phyloP scores from a whole-genome alignment of 2,113 vertebrate species.

The Trachemys scripta region DNA sequence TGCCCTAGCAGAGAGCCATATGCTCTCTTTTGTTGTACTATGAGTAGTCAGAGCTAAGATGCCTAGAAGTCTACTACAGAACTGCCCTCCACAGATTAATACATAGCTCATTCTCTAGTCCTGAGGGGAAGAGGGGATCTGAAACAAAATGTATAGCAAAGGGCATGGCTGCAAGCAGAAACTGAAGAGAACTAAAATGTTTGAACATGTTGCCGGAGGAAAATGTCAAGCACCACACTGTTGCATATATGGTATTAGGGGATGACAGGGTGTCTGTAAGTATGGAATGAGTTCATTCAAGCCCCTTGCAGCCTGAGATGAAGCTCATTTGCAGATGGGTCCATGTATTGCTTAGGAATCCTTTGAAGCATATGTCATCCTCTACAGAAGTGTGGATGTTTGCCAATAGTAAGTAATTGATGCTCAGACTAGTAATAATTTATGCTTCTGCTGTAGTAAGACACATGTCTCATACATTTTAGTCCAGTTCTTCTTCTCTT shows the following conservation, averaged over 20 bases:
- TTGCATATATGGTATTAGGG: not conserved
- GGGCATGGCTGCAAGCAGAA: not conserved
- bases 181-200: not conserved
- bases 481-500: not conserved
- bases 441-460: not conserved
- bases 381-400: not conserved
- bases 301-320: not conserved
- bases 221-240: not conserved
- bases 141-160: not conserved
- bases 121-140: not conserved
- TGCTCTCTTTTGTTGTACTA: not conserved
- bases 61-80: not conserved
- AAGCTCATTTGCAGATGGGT: not conserved
- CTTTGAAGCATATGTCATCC: not conserved
- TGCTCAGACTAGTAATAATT: constrained; percentile 28
- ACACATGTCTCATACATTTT: constrained; percentile 2
- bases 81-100: not conserved
- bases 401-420: constrained; percentile 32
- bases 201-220: not conserved
- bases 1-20: not conserved
- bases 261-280: not conserved
- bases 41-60: not conserved
- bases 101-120: not conserved
- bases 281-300: constrained; percentile 48
- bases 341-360: not conserved